Base-by-base conservation (phyloP, 2,797 vertebrate species). In the Sebastes glaucus region DNA sequence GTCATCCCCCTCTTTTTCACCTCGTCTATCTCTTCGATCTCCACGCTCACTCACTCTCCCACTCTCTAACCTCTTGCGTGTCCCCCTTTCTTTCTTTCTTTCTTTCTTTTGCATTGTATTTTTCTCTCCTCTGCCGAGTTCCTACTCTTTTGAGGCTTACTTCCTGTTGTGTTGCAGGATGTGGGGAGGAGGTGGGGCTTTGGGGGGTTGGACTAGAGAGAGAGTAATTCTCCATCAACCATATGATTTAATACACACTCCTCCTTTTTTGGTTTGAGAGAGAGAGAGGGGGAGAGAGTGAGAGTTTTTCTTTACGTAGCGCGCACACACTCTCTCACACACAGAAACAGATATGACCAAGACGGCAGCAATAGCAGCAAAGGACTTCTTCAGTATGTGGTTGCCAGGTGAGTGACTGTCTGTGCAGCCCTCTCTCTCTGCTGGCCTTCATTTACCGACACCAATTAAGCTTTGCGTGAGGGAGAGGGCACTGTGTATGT, bases 331-430 rank as follows among this genome's bases (percentile, higher is more conserved):
- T 8, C 78, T 70, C 88, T 76, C 86, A 79, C 84, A 83, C 83
- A 74, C 88, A 80, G 80, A 83, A 78, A 78, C 80, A 93, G 93
- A 89, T 77, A 94, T 95, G 95, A 96, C 88, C 89, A 94, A 94
- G 91, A 93, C 93, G 60, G 93, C 90, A 81, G 93, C 93, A 53
- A 82, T 95, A 90, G 93, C 95, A 84, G 92, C 93, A 68, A 95
- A 96, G 95, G 96, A 96, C 91, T 95, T 95, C 93, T 93, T 92
- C 88, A 95, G 91, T 92, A 90, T 96, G 94, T 96, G 96, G 96
- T 93, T 95, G 88, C 95, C 95, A 95, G 96, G 96, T 96, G 93
- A 93, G 96, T 95, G 83, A 83, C 82, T 88, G 88, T 85, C 87
- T 92, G 80, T 87, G 82, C 91, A 86, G 89, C 87, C 81, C 63